phyloP scores from a whole-genome alignment of 2,888 invertebrate genomes.

The Drosophila percnosoma region DNA sequence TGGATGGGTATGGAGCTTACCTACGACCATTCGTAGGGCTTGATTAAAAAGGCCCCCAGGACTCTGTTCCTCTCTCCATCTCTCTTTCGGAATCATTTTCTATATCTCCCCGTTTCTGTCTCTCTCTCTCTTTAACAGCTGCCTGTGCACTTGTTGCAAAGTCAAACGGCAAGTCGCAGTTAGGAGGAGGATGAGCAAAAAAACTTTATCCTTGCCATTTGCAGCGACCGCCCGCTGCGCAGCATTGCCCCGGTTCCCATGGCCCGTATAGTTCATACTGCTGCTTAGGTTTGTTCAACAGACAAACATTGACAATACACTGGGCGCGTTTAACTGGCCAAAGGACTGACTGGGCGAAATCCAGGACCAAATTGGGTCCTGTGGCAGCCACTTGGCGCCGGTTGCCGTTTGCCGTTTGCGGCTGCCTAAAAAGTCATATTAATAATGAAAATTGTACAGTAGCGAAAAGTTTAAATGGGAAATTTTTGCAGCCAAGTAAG shows the following conservation, averaged over 20 bases:
- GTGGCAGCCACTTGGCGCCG: constrained; percentile 64
- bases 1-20: constrained; percentile 18
- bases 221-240: constrained; percentile 34
- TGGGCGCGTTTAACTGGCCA: constrained; percentile 77
- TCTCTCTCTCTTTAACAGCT: background rate
- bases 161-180: constrained; percentile 68
- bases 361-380: constrained; percentile 9
- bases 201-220: constrained; percentile 72
- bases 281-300: constrained; percentile 32
- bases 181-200: constrained; percentile 33
- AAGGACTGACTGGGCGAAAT: constrained; percentile 50
- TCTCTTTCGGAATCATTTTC: background rate
- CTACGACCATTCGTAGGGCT: constrained; percentile 73
- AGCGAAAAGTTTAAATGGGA: constrained; percentile 80
- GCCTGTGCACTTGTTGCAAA: constrained; percentile 72
- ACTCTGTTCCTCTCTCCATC: background rate
- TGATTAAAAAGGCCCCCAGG: constrained; percentile 72
- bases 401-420: constrained; percentile 62
- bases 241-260: background rate
- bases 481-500: constrained; percentile 67
- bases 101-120: background rate
- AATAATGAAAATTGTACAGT: constrained; percentile 80
- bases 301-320: constrained; percentile 78
- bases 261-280: background rate
- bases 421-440: constrained; percentile 81